phyloP scores from a whole-genome alignment of 2,797 vertebrate species.

The Muraenolepis orangiensis region DNA sequence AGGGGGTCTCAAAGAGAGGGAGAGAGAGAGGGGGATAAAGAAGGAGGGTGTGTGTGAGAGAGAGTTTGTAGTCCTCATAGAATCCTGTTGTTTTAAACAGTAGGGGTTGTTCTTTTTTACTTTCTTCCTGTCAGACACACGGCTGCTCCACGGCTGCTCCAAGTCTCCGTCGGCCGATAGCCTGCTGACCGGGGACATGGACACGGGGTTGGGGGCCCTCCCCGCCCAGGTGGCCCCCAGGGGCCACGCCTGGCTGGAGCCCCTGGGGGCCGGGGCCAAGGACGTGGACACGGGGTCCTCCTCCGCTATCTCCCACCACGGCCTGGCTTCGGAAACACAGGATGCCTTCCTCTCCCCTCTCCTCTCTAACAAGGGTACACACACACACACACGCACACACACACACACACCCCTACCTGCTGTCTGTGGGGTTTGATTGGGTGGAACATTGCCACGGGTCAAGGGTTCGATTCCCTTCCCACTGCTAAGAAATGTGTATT shows the following conservation, averaged over 20 bases:
- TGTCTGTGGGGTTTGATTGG: neutral
- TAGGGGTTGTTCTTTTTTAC: too few relatives aligned
- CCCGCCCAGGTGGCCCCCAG: conserved; percentile 54
- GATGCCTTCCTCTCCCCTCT: conserved; percentile 94
- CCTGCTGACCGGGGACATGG: conserved; percentile 85
- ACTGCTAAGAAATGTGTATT: neutral
- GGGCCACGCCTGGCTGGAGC: conserved; percentile 86
- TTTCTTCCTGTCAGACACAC: too few relatives aligned
- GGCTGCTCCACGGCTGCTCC: too few relatives aligned
- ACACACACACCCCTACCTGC: too few relatives aligned
- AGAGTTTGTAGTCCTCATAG: too few relatives aligned
- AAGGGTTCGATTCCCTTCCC: neutral
- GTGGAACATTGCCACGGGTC: neutral
- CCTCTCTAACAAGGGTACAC: conserved; percentile 87
- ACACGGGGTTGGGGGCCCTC: conserved; percentile 68
- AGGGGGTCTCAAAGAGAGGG: neutral
- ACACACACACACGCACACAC: too few relatives aligned
- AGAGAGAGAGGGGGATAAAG: too few relatives aligned
- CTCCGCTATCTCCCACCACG: conserved; percentile 74
- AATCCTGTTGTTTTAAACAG: too few relatives aligned
- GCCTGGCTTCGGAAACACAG: conserved; percentile 84
- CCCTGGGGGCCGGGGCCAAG: conserved; percentile 72
- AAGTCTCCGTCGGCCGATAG: conserved; percentile 91
- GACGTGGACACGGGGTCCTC: conserved; percentile 81
- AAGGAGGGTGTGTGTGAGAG: neutral